phyloP scores from a whole-genome alignment of 2,797 vertebrate species.

The Sebastes steindachneri region DNA sequence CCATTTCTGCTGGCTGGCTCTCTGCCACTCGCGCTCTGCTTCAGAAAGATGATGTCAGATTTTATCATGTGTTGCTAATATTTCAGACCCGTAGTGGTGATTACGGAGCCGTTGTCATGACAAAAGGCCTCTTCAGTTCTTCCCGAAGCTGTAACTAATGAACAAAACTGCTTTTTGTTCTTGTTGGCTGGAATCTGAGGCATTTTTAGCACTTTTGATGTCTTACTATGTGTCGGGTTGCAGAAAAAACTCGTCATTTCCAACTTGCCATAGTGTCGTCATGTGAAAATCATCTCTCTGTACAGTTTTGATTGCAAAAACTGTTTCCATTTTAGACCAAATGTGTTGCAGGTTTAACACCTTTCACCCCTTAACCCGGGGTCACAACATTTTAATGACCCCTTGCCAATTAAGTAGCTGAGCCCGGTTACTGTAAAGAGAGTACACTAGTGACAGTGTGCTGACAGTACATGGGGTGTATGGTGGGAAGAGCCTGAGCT shows the following conservation, averaged over 20 bases:
- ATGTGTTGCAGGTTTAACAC: not conserved
- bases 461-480: conserved; percentile 62
- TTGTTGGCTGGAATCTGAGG: conserved; percentile 46
- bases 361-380: conserved; percentile 3
- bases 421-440: conserved; percentile 58
- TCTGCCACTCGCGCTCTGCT: conserved; percentile 19
- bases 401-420: conserved; percentile 43
- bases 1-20: conserved; percentile 55
- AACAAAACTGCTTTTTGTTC: conserved; percentile 77
- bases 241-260: not conserved
- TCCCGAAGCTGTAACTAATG: conserved; percentile 56
- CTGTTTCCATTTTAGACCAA: not conserved
- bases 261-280: not conserved
- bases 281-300: not conserved
- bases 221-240: not conserved
- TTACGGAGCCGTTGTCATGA: conserved; percentile 66
- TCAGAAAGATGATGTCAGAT: conserved; percentile 76
- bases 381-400: conserved; percentile 29
- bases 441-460: conserved; percentile 59
- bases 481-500: conserved; percentile 66
- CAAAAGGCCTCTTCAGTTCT: conserved; percentile 70
- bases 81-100: conserved; percentile 68
- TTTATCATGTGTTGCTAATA: conserved; percentile 74
- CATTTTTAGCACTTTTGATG: conserved; percentile 44
- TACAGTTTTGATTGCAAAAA: not conserved